Conservation (phyloP, 2,797 vertebrate species). For the Podarcis lilfordi region DNA sequence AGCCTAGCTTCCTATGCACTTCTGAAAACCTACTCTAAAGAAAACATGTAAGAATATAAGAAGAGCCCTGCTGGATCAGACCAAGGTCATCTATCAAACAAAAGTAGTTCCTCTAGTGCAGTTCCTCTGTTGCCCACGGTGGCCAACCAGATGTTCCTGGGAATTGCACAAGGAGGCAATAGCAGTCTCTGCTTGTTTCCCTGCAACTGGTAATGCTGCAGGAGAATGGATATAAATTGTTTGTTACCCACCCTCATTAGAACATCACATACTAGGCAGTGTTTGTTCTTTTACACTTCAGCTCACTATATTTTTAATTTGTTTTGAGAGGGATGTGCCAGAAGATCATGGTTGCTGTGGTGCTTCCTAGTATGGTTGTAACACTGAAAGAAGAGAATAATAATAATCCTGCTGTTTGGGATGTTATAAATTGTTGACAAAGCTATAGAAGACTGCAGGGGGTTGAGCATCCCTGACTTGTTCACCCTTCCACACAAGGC, state of each 20-base stretch:
- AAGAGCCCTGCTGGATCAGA: too few relatives aligned
- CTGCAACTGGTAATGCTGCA: neutral
- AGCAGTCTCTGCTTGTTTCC: neutral
- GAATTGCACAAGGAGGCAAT: too few relatives aligned
- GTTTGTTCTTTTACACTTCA: too few relatives aligned
- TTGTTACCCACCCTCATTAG: neutral
- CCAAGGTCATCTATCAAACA: too few relatives aligned
- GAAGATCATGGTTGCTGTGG: neutral
- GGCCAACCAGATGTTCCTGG: too few relatives aligned
- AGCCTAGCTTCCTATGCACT: too few relatives aligned
- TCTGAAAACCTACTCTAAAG: too few relatives aligned
- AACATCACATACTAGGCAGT: neutral
- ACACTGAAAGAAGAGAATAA: neutral
- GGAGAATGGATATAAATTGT: neutral
- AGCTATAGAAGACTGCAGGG: neutral
- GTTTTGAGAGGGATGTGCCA: neutral
- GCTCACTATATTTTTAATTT: neutral
- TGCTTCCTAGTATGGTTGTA: neutral
- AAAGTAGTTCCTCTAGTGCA: too few relatives aligned
- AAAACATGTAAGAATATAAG: too few relatives aligned
- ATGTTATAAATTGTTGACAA: neutral
- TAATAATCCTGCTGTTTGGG: neutral
- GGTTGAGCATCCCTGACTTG: neutral
- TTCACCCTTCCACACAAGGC: neutral
- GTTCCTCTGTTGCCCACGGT: too few relatives aligned